phyloP scores from a whole-genome alignment of 2,113 vertebrate genomes.

The Dendrocopos noguchii region DNA sequence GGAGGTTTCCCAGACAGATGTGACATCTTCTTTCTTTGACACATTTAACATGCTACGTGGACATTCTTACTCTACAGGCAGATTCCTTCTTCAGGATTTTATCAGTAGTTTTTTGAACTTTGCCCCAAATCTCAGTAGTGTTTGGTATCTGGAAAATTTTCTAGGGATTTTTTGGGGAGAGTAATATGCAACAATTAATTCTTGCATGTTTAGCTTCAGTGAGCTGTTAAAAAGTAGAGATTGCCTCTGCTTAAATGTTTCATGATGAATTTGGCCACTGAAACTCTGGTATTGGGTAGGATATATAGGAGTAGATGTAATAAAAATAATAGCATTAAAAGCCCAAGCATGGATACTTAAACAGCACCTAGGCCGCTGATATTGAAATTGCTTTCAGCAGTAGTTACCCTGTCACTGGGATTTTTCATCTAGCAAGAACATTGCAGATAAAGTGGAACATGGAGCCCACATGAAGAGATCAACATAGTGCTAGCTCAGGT shows the following conservation, averaged over 20 bases:
- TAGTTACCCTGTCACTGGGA: neutral
- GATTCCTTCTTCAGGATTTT: neutral
- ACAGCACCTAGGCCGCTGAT: neutral
- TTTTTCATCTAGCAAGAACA: neutral
- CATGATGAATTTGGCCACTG: neutral
- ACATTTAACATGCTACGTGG: fast-evolving
- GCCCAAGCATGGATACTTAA: neutral
- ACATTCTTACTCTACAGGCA: neutral
- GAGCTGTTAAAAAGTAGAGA: neutral
- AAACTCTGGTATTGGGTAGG: neutral
- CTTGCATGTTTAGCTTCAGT: neutral
- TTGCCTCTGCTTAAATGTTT: neutral
- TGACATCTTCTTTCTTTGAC: neutral
- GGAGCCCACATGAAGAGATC: neutral
- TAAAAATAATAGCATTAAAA: neutral
- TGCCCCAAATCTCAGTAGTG: neutral
- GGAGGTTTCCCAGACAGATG: neutral
- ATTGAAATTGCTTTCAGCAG: neutral
- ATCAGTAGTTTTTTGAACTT: neutral
- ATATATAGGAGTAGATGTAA: neutral
- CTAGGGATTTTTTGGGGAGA: neutral
- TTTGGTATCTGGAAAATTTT: neutral
- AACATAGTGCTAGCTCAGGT: neutral
- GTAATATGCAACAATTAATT: neutral
- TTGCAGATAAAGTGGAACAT: neutral